phyloP scores from a whole-genome alignment of 2,797 vertebrate genomes.

The Rhabdomys pumilio region DNA sequence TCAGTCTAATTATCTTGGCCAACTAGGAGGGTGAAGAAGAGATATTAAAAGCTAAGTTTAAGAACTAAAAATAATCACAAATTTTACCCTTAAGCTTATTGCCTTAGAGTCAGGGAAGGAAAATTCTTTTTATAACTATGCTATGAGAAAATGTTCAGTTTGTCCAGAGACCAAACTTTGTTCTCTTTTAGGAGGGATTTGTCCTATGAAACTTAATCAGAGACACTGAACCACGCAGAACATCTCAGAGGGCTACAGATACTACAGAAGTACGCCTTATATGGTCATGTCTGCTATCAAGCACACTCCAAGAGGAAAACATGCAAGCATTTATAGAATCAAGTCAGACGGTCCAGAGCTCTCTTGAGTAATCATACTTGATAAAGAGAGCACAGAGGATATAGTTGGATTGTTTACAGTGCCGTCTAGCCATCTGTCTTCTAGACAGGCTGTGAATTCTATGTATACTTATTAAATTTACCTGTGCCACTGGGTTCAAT shows the following conservation, averaged over 20 bases:
- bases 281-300: constrained; percentile 48
- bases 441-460: constrained; percentile 32
- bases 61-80: constrained; percentile 58
- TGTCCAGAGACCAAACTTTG: constrained; percentile 50
- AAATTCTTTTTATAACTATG: constrained; percentile 28
- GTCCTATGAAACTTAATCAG: constrained; percentile 53
- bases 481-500: not conserved
- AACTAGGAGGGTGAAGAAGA: constrained; percentile 8
- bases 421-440: not conserved
- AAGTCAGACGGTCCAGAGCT: not conserved
- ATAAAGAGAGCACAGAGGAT: constrained; percentile 6
- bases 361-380: not conserved
- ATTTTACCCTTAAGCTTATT: not conserved
- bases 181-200: constrained; percentile 34
- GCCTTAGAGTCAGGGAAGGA: constrained; percentile 35
- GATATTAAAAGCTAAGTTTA: not conserved
- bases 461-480: constrained; percentile 37
- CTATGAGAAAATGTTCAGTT: constrained; percentile 54
- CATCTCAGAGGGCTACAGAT: not conserved
- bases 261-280: constrained; percentile 62
- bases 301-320: not conserved
- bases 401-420: not conserved
- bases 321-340: constrained; percentile 28
- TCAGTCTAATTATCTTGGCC: not conserved
- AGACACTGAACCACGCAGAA: constrained; percentile 38